Base-by-base conservation (phyloP, 2,797 vertebrate genomes). In the Numenius phaeopus region DNA sequence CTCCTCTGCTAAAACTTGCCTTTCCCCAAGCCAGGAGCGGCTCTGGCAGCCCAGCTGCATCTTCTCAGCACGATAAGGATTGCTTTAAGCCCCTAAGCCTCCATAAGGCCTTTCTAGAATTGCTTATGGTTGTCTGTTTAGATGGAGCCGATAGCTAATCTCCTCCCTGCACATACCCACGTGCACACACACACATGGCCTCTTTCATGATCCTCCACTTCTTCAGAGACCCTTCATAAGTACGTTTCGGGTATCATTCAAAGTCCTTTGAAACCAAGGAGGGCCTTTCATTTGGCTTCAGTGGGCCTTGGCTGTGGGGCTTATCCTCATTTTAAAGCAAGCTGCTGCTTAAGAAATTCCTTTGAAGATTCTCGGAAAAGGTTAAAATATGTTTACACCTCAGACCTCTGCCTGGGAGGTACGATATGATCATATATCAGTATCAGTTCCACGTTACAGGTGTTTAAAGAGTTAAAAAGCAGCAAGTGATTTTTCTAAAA, bases 171-270 rank as follows among this genome's bases (percentile, higher is more conserved):
- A 18, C 52, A 19, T 10, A 62, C 39, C 18, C 10, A 15, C 32
- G 3, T 5, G 40, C 16, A 7, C 20, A 9, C 18, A 18, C 27
- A n/a, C 24, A 20, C 1, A 1, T 1, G 7, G 39, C 59, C 44
- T 77, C 70, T 66, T 65, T n/a, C n/a, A 11, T 26, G 34, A 52
- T 46, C 22, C 17, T 83, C 22, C 22, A 1, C 32, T 32, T 62
- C 64, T 83, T 80, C 61, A 88, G 58, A 62, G 23, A 62, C 64
- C 18, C 49, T 61, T 73, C 22, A 20, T 21, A 62, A 58, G 30
- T 24, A 23, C 0, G 0, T 64, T 57, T 46, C 1, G 3, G 46
- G 17, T 65, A 26, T 75, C 62, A 27, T 30, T 58, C 30, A 23
- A 61, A 30, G 47, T 24, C 37, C 54, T 75, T 85, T 87, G 52